Evolutionary conservation across 2,113 vertebrate species (phyloP).

Genomic region (Macquaria australasica): DNA sequence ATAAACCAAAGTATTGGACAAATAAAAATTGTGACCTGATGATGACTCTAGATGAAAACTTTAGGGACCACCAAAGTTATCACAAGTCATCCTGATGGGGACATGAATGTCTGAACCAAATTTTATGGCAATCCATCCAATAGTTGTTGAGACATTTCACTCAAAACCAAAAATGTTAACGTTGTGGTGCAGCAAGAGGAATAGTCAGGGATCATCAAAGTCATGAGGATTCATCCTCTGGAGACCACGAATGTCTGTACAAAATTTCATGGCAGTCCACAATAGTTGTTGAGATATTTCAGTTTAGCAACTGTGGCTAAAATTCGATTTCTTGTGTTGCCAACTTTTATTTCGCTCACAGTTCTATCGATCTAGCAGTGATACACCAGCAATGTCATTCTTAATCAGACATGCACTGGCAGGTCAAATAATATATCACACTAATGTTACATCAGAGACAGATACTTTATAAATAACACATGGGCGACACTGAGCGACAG

Average conservation of each 20-base stretch:
- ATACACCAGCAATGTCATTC: conserved; percentile 6
- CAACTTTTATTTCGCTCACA: conserved; percentile 4
- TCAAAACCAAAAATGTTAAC: too few species aligned
- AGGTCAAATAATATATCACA: background rate
- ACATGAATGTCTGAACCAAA: background rate
- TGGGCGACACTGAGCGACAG: background rate
- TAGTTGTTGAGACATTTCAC: too few species aligned
- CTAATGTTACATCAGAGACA: background rate
- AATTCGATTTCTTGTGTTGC: background rate
- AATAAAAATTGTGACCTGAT: background rate
- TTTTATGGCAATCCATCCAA: too few species aligned
- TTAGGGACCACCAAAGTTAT: background rate
- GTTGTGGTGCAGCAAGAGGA: background rate
- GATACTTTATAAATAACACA: background rate
- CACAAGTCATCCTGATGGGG: background rate
- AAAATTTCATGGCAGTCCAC: too few species aligned
- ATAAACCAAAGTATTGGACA: background rate
- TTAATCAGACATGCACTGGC: background rate
- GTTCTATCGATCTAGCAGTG: conserved; percentile 11
- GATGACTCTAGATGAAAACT: background rate
- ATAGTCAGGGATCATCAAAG: background rate
- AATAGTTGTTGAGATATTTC: too few species aligned
- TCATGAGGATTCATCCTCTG: background rate
- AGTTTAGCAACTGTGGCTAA: background rate
- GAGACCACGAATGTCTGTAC: background rate